Conservation (phyloP, 2,888 invertebrate species). For the Aphodius sticticus region DNA sequence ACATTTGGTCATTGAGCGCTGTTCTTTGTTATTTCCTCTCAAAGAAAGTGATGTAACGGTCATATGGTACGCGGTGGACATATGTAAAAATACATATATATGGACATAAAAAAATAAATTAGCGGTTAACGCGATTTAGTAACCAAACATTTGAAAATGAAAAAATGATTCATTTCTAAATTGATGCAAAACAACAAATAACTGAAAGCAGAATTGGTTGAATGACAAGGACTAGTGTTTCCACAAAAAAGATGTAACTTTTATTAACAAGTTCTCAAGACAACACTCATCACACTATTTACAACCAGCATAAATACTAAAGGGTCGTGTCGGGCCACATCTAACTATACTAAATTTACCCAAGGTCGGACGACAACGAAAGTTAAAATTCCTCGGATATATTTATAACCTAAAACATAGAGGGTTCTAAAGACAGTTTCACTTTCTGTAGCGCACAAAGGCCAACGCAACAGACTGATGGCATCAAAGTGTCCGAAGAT, state of each 20-base stretch:
- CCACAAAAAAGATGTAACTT: background rate
- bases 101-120: too few species aligned
- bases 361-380: background rate
- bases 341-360: conserved; percentile 4
- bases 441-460: background rate
- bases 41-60: too few species aligned
- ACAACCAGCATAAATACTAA: background rate
- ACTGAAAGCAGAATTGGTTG: background rate
- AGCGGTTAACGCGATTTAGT: too few species aligned
- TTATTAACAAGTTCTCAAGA: background rate
- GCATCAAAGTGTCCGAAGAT: background rate
- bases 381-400: background rate
- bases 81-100: too few species aligned
- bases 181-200: background rate
- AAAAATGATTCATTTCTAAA: too few species aligned
- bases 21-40: too few species aligned
- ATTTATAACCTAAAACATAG: background rate
- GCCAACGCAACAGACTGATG: background rate
- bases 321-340: background rate
- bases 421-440: background rate
- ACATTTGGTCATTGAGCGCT: too few species aligned
- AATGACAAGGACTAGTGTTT: background rate
- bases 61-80: too few species aligned
- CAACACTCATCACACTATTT: background rate
- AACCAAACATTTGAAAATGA: too few species aligned